These are phyloP conservation scores for Drosophila gunungcola DNA, from an alignment of 1,140 invertebrate genomes.

Conservation along the genomic window DNA sequence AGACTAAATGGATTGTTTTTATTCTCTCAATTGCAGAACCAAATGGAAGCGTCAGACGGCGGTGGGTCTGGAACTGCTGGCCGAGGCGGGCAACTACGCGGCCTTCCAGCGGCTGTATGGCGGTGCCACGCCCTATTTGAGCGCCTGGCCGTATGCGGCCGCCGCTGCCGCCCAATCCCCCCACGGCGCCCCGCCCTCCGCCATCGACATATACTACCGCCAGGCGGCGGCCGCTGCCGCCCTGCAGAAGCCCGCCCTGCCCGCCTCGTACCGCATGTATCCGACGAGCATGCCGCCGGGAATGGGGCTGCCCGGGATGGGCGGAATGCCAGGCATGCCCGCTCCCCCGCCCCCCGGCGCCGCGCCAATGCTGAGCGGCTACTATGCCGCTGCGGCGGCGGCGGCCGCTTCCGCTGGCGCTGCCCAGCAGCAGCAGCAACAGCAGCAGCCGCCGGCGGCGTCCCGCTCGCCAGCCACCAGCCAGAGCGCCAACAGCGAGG, in stretches of 20 bases:
- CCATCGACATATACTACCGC: conserved; percentile 92
- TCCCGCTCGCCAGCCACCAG: conserved; percentile 64
- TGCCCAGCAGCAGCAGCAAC: conserved; percentile 24
- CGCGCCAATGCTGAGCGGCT: conserved; percentile 70
- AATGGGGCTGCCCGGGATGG: conserved; percentile 66
- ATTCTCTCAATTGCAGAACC: conserved; percentile 90
- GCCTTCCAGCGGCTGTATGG: conserved; percentile 97
- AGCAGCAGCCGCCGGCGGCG: conserved; percentile 16
- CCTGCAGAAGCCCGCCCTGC: conserved; percentile 93
- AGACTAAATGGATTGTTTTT: conserved; percentile 51
- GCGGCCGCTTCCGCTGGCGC: conserved; percentile 28
- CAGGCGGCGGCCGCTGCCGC: conserved; percentile 87
- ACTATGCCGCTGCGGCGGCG: conserved; percentile 67
- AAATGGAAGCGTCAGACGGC: conserved; percentile 99
- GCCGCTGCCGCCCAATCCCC: conserved; percentile 86
- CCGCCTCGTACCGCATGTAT: conserved; percentile 88
- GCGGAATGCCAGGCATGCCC: conserved; percentile 65
- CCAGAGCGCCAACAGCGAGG: conserved; percentile 69
- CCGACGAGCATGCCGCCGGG: conserved; percentile 67
- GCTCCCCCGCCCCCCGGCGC: conserved; percentile 57
- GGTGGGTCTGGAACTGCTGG: conserved; percentile 97
- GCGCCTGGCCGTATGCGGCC: conserved; percentile 87
- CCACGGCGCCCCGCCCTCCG: conserved; percentile 86
- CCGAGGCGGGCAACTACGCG: conserved; percentile 98
- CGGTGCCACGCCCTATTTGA: conserved; percentile 87